A percentile compares a stretch with the other conserved stretches of the same genome.
Evolutionary conservation across 2,797 vertebrate species (phyloP).

Genomic region (Coccyzus lansbergi): DNA sequence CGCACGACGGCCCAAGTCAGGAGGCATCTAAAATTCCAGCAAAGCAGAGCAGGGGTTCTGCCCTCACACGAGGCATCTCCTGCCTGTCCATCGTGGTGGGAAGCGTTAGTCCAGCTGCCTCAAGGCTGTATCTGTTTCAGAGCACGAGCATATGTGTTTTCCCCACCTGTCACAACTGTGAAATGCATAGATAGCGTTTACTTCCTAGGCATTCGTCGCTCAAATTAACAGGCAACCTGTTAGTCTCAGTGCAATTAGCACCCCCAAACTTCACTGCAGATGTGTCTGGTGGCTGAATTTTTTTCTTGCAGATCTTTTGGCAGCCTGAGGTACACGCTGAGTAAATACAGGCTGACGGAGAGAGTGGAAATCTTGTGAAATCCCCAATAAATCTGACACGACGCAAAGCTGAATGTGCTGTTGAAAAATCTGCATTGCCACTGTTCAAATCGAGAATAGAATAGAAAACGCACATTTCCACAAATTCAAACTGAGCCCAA

Average conservation of each 20-base stretch:
- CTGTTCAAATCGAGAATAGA: not conserved
- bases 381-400: not conserved
- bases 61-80: not conserved
- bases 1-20: fast-evolving
- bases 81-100: not conserved
- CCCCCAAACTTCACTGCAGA: slow-evolving; percentile 5
- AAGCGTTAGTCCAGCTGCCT: not conserved
- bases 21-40: not conserved
- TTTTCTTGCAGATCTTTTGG: not conserved
- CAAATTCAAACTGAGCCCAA: not conserved
- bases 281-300: not conserved
- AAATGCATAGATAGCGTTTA: slow-evolving; percentile 3
- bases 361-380: not conserved
- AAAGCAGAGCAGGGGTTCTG: not conserved
- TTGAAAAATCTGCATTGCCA: not conserved
- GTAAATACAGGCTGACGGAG: not conserved
- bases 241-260: slow-evolving; percentile 53
- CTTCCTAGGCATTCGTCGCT: slow-evolving; percentile 22
- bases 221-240: slow-evolving; percentile 49
- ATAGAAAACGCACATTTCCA: not conserved
- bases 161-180: slow-evolving; percentile 53
- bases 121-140: not conserved
- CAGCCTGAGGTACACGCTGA: not conserved
- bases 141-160: not conserved
- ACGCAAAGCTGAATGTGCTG: not conserved